phyloP scores from a whole-genome alignment of 2,797 vertebrate genomes.

The Knipowitschia caucasica region DNA sequence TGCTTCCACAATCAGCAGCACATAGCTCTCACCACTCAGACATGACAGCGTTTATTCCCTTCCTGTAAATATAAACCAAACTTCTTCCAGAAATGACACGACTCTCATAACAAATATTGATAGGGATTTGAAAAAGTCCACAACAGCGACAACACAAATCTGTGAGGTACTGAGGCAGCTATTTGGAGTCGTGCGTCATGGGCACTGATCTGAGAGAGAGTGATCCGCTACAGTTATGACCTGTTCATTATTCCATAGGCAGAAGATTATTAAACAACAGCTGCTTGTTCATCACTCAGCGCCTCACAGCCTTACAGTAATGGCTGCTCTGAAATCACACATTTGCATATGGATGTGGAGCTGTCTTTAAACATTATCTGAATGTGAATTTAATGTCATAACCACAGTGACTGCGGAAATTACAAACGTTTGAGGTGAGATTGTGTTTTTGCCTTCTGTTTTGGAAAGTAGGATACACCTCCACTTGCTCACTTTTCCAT shows the following conservation, averaged over 20 bases:
- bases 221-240: slow-evolving; percentile 34
- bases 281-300: slow-evolving; percentile 32
- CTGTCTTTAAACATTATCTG: slow-evolving; percentile 60
- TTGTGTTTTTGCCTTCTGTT: not conserved
- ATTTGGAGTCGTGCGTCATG: slow-evolving; percentile 26
- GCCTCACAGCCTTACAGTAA: slow-evolving; percentile 56
- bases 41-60: not conserved
- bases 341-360: slow-evolving; percentile 71
- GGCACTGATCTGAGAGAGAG: slow-evolving; percentile 21
- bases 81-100: not conserved
- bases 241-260: slow-evolving; percentile 43
- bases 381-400: slow-evolving; percentile 65
- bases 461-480: too few relatives aligned
- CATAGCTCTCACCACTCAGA: not conserved
- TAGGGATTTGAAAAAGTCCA: slow-evolving; percentile 1
- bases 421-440: slow-evolving; percentile 22
- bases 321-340: slow-evolving; percentile 45
- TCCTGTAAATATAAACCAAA: not conserved
- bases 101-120: slow-evolving; percentile 3
- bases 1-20: not conserved
- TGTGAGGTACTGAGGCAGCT: not conserved
- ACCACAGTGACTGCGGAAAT: slow-evolving; percentile 22
- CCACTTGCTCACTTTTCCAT: too few relatives aligned
- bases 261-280: slow-evolving; percentile 30
- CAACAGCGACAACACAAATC: not conserved